phyloP scores from a whole-genome alignment of 2,797 vertebrate genomes.

The Aselliscus stoliczkanus region DNA sequence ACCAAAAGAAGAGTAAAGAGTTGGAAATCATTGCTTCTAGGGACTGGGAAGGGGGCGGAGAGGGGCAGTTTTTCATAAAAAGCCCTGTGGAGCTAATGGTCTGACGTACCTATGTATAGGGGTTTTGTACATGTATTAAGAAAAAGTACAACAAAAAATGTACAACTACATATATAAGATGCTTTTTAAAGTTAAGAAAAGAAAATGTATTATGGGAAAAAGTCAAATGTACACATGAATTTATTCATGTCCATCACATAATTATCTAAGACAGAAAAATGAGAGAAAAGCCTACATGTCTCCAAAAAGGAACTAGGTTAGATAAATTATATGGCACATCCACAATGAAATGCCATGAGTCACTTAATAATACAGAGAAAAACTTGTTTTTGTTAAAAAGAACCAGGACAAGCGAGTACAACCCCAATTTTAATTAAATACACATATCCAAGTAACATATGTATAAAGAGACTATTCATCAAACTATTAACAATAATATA shows the following conservation, averaged over 20 bases:
- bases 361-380: not conserved
- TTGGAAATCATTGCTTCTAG: not conserved
- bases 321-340: not conserved
- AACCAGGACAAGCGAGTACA: not conserved
- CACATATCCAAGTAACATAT: not conserved
- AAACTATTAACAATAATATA: not conserved
- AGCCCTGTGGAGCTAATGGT: not conserved
- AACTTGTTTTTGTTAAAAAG: not conserved
- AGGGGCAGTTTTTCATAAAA: not conserved
- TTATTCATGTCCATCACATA: not conserved
- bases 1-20: not conserved
- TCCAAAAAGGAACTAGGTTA: not conserved
- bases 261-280: not conserved
- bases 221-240: not conserved
- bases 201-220: not conserved
- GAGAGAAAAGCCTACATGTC: not conserved
- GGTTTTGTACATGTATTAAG: not conserved
- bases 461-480: not conserved
- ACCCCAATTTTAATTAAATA: not conserved
- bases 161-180: not conserved
- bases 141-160: not conserved
- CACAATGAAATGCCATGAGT: not conserved
- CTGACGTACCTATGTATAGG: not conserved
- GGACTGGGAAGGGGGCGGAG: not conserved
- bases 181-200: not conserved